phyloP scores from a whole-genome alignment of 2,888 invertebrate species.

The Antitype chi region DNA sequence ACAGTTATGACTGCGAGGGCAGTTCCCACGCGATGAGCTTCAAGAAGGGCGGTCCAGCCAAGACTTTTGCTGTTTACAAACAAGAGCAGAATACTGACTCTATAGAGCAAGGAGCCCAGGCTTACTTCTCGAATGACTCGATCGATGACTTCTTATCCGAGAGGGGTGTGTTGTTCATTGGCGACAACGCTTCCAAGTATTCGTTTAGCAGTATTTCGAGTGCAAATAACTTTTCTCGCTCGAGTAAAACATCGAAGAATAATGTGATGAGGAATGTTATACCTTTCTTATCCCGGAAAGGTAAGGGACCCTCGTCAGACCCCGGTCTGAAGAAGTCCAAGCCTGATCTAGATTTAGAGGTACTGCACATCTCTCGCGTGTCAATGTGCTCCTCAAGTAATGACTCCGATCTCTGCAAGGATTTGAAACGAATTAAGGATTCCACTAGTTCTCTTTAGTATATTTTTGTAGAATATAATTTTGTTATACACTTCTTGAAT shows the following conservation, averaged over 20 bases:
- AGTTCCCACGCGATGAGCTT: constrained; percentile 27
- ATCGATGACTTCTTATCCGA: constrained; percentile 84
- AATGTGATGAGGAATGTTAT: constrained; percentile 78
- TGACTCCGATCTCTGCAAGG: constrained; percentile 72
- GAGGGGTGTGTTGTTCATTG: constrained; percentile 76
- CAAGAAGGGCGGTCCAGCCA: constrained; percentile 22
- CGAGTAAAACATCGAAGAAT: constrained; percentile 83
- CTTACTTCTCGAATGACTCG: constrained; percentile 82
- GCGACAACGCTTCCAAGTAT: constrained; percentile 79
- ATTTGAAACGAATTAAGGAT: constrained; percentile 70
- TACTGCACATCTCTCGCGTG: constrained; percentile 81
- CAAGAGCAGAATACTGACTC: constrained; percentile 65
- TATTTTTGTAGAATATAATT: constrained; percentile 52
- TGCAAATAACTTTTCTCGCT: constrained; percentile 68
- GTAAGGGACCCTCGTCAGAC: constrained; percentile 78
- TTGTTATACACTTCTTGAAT: not conserved
- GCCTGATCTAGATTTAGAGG: constrained; percentile 74
- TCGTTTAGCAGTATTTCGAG: constrained; percentile 72
- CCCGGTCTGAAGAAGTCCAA: constrained; percentile 74
- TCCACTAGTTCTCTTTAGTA: constrained; percentile 79
- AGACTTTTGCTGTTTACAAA: constrained; percentile 9
- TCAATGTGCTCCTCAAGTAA: constrained; percentile 79
- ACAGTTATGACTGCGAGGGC: constrained; percentile 71
- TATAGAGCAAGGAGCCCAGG: constrained; percentile 81
- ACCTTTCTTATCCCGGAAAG: constrained; percentile 74